Conservation (phyloP, 2,113 vertebrate species). For the Phrynosoma platyrhinos region DNA sequence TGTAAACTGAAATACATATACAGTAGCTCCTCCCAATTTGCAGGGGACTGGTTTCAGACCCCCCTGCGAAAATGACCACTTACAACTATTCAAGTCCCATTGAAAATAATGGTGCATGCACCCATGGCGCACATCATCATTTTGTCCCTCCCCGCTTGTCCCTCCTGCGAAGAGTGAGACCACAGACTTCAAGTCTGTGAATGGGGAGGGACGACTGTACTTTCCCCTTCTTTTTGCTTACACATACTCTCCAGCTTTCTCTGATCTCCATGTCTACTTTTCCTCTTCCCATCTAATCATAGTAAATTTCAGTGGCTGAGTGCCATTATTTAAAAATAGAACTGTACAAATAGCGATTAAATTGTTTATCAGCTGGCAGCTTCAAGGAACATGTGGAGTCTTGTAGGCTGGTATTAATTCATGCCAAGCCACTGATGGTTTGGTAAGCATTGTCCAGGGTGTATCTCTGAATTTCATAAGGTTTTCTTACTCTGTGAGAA, state of each 20-base stretch:
- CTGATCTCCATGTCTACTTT: slow-evolving; percentile 11
- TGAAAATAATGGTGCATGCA: too few relatives aligned
- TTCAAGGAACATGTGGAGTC: slow-evolving; percentile 19
- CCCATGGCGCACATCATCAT: too few relatives aligned
- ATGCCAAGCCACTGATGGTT: not conserved
- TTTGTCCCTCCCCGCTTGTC: too few relatives aligned
- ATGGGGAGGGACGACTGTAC: too few relatives aligned
- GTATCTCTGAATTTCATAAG: not conserved
- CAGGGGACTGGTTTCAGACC: too few relatives aligned
- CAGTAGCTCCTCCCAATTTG: too few relatives aligned
- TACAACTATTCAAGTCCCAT: too few relatives aligned
- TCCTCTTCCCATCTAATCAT: not conserved
- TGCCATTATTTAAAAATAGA: slow-evolving; percentile 14
- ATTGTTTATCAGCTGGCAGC: not conserved
- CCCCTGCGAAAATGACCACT: too few relatives aligned
- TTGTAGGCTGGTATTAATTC: not conserved
- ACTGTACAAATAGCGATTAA: too few relatives aligned
- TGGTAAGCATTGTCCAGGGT: not conserved
- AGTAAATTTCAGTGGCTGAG: not conserved
- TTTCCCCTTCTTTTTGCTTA: not conserved
- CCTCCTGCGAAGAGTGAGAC: too few relatives aligned
- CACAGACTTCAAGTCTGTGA: too few relatives aligned
- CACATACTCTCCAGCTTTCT: not conserved
- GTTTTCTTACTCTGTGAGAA: not conserved
- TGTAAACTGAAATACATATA: not conserved